These are phyloP conservation scores for Ptychoptera albimana DNA, from an alignment of 2,888 invertebrate genomes.

Conservation along the genomic window DNA sequence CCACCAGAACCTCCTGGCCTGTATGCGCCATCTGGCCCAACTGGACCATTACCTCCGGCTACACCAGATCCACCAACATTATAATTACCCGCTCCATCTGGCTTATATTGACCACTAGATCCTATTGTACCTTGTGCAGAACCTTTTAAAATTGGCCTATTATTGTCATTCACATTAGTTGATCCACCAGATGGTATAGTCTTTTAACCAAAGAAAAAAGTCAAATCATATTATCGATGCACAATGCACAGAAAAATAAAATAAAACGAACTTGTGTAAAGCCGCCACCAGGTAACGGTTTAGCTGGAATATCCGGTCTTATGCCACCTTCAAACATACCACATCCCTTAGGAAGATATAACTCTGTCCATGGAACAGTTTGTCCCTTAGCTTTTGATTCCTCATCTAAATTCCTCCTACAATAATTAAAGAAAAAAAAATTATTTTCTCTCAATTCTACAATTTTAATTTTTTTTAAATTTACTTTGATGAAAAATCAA, in stretches of 20 bases:
- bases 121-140: slow-evolving; percentile 7
- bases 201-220: neutral
- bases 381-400: slow-evolving; percentile 31
- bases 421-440: slow-evolving; percentile 11
- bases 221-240: slow-evolving; percentile 5
- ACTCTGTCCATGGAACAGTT: slow-evolving; percentile 45
- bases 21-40: slow-evolving; percentile 11
- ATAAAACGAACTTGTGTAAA: slow-evolving; percentile 27
- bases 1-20: slow-evolving; percentile 12
- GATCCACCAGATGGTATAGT: too few relatives aligned
- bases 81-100: slow-evolving; percentile 5
- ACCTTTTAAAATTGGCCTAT: neutral
- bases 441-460: neutral
- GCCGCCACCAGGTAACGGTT: slow-evolving; percentile 25
- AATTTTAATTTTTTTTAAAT: neutral
- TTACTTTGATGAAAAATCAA: neutral
- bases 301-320: slow-evolving; percentile 20
- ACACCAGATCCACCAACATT: slow-evolving; percentile 7
- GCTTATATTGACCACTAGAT: slow-evolving; percentile 4
- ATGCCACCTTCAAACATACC: slow-evolving; percentile 34
- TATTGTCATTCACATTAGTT: neutral
- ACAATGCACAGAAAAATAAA: slow-evolving; percentile 22
- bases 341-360: slow-evolving; percentile 59
- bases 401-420: slow-evolving; percentile 15
- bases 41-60: slow-evolving; percentile 10